Percentiles rank a stretch among this genome's conserved stretches.
These are phyloP conservation scores for Nemoura dubitans DNA, from an alignment of 2,888 invertebrate genomes.

Conservation along the genomic window DNA sequence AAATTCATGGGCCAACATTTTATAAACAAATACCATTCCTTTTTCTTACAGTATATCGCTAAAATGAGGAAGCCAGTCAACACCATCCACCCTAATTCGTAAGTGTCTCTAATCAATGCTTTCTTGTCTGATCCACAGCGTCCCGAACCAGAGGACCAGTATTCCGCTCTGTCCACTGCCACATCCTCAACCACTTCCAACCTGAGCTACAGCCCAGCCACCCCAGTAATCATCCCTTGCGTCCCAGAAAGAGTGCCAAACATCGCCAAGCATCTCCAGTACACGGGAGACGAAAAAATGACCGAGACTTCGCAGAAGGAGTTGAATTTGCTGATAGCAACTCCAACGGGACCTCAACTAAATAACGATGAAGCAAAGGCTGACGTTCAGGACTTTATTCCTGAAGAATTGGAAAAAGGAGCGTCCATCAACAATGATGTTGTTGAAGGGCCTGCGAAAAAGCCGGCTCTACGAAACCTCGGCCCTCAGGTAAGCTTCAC, in stretches of 20 bases:
- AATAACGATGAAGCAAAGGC: slow-evolving; percentile 66
- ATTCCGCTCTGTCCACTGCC: neutral
- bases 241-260: slow-evolving; percentile 30
- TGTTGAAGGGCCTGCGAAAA: slow-evolving; percentile 64
- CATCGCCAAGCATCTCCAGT: slow-evolving; percentile 50
- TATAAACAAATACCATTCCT: neutral
- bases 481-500: slow-evolving; percentile 65
- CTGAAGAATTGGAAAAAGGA: slow-evolving; percentile 60
- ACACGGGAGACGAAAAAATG: slow-evolving; percentile 49
- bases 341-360: slow-evolving; percentile 52
- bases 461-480: slow-evolving; percentile 70
- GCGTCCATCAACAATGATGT: slow-evolving; percentile 67
- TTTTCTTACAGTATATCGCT: neutral
- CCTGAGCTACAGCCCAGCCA: neutral
- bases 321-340: slow-evolving; percentile 53
- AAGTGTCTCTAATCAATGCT: neutral
- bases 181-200: neutral
- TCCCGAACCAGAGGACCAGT: neutral
- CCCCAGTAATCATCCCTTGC: neutral
- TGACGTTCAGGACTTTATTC: slow-evolving; percentile 50
- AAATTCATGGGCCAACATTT: neutral
- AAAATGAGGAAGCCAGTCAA: neutral
- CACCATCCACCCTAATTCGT: neutral
- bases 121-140: neutral
- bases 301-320: slow-evolving; percentile 53